Evolutionary conservation across 1,140 invertebrate genomes (phyloP).

Genomic region (Euwallacea similis): DNA sequence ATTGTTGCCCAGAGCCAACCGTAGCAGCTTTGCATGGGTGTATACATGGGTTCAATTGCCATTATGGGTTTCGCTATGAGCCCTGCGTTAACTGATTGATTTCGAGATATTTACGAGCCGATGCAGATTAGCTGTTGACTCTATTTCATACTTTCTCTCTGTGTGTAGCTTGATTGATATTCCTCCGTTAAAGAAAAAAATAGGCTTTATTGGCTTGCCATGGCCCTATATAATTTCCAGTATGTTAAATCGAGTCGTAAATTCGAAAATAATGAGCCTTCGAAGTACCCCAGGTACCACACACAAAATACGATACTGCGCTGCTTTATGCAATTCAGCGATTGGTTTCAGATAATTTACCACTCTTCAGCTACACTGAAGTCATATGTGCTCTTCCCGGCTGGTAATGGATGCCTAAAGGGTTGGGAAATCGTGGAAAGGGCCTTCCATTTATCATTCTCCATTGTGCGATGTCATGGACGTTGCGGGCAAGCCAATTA

Average conservation of each 20-base stretch:
- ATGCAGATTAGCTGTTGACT: no score
- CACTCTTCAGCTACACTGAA: no score
- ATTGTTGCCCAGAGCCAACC: constrained; percentile 11
- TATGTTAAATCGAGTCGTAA: constrained; percentile 3
- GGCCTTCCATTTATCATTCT: neutral
- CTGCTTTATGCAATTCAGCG: neutral
- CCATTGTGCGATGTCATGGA: constrained; percentile 17
- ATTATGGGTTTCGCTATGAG: neutral
- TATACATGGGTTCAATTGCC: constrained; percentile 7
- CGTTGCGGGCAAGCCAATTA: constrained; percentile 33
- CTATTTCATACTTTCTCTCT: no score
- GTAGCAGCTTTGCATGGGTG: constrained; percentile 8
- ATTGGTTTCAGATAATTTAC: neutral
- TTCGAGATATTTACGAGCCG: no score
- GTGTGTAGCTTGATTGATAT: neutral
- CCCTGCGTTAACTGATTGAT: constrained; percentile 1
- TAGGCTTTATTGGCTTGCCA: no score
- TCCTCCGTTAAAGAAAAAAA: neutral
- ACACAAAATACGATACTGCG: constrained; percentile 18
- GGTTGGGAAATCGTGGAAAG: constrained; percentile 9
- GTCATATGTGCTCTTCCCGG: constrained; percentile 6
- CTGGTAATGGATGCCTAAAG: constrained; percentile 30
- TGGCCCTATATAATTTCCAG: no score
- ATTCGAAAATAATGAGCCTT: constrained; percentile 29
- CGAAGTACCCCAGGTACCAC: constrained; percentile 16